Percentiles rank a stretch among this genome's conserved stretches.
Evolutionary conservation across 2,888 invertebrate genomes (phyloP).

Genomic region (Pecten maximus): DNA sequence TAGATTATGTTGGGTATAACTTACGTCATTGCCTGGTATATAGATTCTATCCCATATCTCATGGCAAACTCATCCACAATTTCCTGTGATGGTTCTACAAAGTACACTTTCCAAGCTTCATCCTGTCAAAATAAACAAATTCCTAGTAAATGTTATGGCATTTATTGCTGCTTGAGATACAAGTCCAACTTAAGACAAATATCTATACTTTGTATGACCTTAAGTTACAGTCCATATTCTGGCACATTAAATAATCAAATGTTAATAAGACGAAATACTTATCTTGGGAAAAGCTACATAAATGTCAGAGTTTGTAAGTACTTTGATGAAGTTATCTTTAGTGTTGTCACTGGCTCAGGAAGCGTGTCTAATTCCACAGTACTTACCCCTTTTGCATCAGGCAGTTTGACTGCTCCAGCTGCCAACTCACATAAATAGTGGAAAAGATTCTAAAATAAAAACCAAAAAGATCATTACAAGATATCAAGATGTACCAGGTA

Average conservation of each 20-base stretch:
- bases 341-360: no score
- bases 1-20: no score
- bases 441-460: constrained; percentile 89
- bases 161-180: no score
- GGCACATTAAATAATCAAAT: no score
- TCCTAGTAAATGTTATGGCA: no score
- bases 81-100: constrained; percentile 98
- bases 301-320: no score
- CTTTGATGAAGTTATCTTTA: no score
- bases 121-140: constrained; percentile 85
- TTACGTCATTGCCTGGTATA: constrained; percentile 99
- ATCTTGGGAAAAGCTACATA: no score
- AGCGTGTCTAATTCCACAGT: constrained; percentile 20
- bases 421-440: constrained; percentile 96
- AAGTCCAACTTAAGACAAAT: no score
- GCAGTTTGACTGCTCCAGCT: constrained; percentile 93
- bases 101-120: constrained; percentile 99
- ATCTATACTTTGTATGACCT: no score
- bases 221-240: no score
- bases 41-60: constrained; percentile 99
- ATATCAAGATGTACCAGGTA: neutral
- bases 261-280: no score
- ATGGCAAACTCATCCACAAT: constrained; percentile 99
- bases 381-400: constrained; percentile 90
- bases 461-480: neutral